These are phyloP conservation scores for Psammodynastes pulverulentus DNA, from an alignment of 2,113 vertebrate genomes.

Conservation along the genomic window DNA sequence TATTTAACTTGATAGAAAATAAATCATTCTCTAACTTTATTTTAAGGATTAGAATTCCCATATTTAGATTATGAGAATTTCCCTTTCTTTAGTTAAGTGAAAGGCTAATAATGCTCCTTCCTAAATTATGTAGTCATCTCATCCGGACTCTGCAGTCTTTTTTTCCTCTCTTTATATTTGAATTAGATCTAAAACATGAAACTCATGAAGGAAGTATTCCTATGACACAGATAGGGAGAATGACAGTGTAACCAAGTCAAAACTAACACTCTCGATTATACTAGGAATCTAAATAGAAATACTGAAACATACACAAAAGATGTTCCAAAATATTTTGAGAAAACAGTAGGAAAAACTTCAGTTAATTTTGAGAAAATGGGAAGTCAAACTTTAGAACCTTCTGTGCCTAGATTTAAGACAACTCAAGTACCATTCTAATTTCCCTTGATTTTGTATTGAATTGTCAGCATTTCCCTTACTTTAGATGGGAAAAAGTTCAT, in stretches of 20 bases:
- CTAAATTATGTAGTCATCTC: background rate
- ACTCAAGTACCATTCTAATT: background rate
- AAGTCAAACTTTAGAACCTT: background rate
- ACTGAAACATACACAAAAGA: no score
- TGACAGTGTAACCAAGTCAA: background rate
- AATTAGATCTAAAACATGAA: background rate
- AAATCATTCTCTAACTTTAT: background rate
- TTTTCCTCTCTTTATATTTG: background rate
- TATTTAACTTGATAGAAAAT: background rate
- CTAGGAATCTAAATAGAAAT: no score
- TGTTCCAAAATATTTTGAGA: background rate
- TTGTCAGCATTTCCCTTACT: background rate
- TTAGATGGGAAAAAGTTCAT: background rate
- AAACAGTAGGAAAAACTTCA: background rate
- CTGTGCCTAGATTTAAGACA: background rate
- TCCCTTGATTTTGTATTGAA: background rate
- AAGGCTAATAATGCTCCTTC: background rate
- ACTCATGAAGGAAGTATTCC: background rate
- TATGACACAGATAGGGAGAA: background rate
- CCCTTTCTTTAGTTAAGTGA: background rate
- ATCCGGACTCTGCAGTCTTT: background rate
- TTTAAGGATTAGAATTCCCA: background rate
- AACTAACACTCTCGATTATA: background rate
- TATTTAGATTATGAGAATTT: background rate
- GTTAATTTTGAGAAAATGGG: background rate